Evolutionary conservation across 2,888 invertebrate species (phyloP), one percentile per base, ranked within the genome.

Genomic region (Entomobrya proxima): DNA sequence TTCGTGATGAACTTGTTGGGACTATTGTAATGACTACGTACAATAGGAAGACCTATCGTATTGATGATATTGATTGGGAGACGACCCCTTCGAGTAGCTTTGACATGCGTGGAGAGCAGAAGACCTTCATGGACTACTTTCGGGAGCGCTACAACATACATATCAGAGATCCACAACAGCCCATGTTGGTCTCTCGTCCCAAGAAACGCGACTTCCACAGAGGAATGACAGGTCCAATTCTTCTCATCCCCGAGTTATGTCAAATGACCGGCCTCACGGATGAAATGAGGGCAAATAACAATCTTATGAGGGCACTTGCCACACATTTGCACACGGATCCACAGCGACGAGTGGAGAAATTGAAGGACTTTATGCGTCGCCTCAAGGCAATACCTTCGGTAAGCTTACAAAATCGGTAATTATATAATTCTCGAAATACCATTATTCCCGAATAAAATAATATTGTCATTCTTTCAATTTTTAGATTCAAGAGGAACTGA

Each of bases 191-290:
- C 0, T 88, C 89, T 9, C 87, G 88, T 9, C 90, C 89, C 0
- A 89, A 88, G 64, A 89, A 89, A 79, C 83, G 75, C n/a, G 89
- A 90, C 37, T 78, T 87, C 27, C 89, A 88, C 67, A 80, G 89
- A 9, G 90, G 90, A 9, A 79, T 86, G 21, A 88, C 86, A 1
- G 86, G 82, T 15, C 88, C 86, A 0, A 87, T 90, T 77, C 94
- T 95, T 82, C 93, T 98, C 27, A 93, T 99, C 13, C 98, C 98
- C 0, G 98, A 98, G 92, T 92, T 98, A 9, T 97, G 97, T 90
- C 95, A 94, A 91, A 92, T 98, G 91, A 97, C 98, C 0, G 98
- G 98, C 0, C 92, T 98, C 0, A 95, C 96, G 0, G 98, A 98
- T 90, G 94, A 94, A 50, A 95, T 98, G 93, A 93, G 97, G 1